These are phyloP conservation scores for Allacma fusca DNA, from an alignment of 2,888 invertebrate genomes.

Conservation along the genomic window DNA sequence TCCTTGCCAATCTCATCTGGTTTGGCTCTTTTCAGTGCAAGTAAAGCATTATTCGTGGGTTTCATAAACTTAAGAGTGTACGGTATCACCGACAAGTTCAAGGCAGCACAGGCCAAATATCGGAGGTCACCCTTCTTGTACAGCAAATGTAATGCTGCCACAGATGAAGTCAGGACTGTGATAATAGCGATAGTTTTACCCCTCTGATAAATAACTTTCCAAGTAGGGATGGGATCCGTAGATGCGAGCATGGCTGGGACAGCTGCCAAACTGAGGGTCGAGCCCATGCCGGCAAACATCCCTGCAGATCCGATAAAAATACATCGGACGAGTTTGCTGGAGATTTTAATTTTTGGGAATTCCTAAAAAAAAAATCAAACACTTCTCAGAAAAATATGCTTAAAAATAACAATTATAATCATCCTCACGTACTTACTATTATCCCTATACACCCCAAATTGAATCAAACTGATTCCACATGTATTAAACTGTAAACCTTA, in stretches of 20 bases:
- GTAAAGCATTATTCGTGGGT: slow-evolving; percentile 38
- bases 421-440: too few species aligned
- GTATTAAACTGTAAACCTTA: too few species aligned
- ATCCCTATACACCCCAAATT: too few species aligned
- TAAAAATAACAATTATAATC: too few species aligned
- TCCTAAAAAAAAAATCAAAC: background rate
- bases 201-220: slow-evolving; percentile 33
- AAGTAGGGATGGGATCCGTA: slow-evolving; percentile 42
- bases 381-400: too few species aligned
- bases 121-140: slow-evolving; percentile 39
- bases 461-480: too few species aligned
- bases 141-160: slow-evolving; percentile 21
- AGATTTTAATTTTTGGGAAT: slow-evolving; percentile 30
- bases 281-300: slow-evolving; percentile 37
- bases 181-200: slow-evolving; percentile 40
- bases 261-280: slow-evolving; percentile 28
- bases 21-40: slow-evolving; percentile 31
- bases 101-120: slow-evolving; percentile 8
- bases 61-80: slow-evolving; percentile 43
- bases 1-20: slow-evolving; percentile 22
- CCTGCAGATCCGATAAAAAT: slow-evolving; percentile 31
- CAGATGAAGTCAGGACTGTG: slow-evolving; percentile 17
- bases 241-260: slow-evolving; percentile 39
- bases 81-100: slow-evolving; percentile 30
- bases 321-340: slow-evolving; percentile 32